phyloP scores from a whole-genome alignment of 1,140 invertebrate genomes.

The Zaprionus taronus region DNA sequence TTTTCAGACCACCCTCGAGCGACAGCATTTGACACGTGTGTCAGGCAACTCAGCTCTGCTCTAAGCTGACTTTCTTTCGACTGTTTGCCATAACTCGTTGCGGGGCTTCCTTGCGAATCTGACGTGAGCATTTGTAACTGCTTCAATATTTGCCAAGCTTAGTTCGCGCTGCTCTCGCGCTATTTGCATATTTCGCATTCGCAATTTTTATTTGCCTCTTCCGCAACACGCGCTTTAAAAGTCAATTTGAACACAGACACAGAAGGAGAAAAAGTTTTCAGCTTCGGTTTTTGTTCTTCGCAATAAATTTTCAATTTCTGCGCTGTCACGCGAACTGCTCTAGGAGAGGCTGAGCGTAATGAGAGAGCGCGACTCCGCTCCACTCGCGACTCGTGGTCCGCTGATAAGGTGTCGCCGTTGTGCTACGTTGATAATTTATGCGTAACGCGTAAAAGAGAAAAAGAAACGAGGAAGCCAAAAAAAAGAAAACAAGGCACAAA shows the following conservation, averaged over 20 bases:
- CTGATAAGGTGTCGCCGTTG: slow-evolving; percentile 71
- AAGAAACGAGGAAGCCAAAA: slow-evolving; percentile 8
- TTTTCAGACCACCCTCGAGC: neutral
- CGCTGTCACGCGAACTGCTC: slow-evolving; percentile 64
- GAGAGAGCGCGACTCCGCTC: slow-evolving; percentile 46
- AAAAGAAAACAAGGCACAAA: slow-evolving; percentile 20
- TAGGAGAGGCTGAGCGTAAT: slow-evolving; percentile 62
- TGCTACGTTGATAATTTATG: slow-evolving; percentile 67
- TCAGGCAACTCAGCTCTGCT: neutral
- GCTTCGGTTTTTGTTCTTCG: slow-evolving; percentile 22
- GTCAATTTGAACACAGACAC: slow-evolving; percentile 54
- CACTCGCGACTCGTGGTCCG: slow-evolving; percentile 24
- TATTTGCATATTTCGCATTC: slow-evolving; percentile 12
- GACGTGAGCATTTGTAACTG: slow-evolving; percentile 34
- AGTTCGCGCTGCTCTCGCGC: slow-evolving; percentile 17
- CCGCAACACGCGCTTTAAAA: slow-evolving; percentile 62
- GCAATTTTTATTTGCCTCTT: slow-evolving; percentile 31
- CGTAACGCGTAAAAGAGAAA: slow-evolving; percentile 62
- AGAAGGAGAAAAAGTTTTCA: slow-evolving; percentile 44
- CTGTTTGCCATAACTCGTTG: slow-evolving; percentile 12
- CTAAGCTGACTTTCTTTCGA: neutral
- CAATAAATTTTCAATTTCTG: slow-evolving; percentile 81
- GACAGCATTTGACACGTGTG: slow-evolving; percentile 1
- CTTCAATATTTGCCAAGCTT: slow-evolving; percentile 15
- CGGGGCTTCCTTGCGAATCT: slow-evolving; percentile 52